These are phyloP conservation scores for Buceros bicornis DNA, from an alignment of 2,797 vertebrate species.

Conservation along the genomic window DNA sequence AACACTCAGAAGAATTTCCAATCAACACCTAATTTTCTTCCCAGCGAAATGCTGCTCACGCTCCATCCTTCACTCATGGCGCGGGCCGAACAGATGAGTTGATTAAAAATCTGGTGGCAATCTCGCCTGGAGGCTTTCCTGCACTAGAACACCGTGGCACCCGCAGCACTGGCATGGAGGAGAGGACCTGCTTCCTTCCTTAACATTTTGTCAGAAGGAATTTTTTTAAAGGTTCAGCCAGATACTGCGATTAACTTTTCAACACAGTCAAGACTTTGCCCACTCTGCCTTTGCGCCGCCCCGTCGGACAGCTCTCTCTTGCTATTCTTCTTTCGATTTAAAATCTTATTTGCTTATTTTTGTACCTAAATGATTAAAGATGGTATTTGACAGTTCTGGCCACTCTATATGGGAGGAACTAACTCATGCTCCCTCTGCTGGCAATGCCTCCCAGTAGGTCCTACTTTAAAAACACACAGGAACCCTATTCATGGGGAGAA, in stretches of 20 bases:
- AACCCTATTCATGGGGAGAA: fast-evolving
- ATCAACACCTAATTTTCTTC: background rate
- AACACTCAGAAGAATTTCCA: background rate
- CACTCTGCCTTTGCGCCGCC: background rate
- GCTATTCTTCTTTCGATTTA: background rate
- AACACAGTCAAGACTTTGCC: background rate
- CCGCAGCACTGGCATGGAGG: background rate
- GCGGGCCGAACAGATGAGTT: background rate
- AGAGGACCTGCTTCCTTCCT: background rate
- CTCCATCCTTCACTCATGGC: fast-evolving
- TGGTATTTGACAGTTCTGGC: background rate
- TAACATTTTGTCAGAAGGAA: background rate
- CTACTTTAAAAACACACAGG: background rate
- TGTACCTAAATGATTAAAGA: background rate
- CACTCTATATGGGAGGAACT: background rate
- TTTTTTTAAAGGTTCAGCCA: background rate
- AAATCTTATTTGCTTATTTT: background rate
- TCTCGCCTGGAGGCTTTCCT: background rate
- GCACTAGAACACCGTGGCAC: background rate
- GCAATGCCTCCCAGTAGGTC: background rate
- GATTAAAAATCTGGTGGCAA: background rate
- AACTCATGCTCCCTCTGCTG: constrained; percentile 68
- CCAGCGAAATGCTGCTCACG: background rate
- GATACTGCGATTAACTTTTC: background rate
- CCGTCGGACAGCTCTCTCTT: background rate